Conservation (phyloP, 2,113 vertebrate species). For the Carollia perspicillata region DNA sequence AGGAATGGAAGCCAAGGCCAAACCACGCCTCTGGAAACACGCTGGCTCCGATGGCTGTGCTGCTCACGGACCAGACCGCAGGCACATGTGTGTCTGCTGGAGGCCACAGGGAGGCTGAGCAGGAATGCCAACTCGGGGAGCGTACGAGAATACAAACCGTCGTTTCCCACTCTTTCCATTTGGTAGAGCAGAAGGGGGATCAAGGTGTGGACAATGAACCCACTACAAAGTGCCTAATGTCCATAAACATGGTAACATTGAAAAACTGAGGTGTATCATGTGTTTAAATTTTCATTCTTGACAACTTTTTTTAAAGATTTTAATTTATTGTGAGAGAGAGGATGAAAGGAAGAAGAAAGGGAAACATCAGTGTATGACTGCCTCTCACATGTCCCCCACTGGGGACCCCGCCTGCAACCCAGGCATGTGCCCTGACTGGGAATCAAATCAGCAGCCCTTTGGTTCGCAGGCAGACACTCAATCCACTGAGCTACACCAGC, state of each 20-base stretch:
- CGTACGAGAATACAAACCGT: neutral
- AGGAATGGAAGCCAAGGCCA: conserved; percentile 38
- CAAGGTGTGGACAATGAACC: neutral
- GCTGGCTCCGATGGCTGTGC: neutral
- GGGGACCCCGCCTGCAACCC: too few species aligned
- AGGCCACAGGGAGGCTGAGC: conserved; percentile 37
- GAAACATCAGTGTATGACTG: too few species aligned
- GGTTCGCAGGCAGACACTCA: too few species aligned
- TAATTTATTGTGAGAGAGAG: too few species aligned
- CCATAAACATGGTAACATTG: neutral
- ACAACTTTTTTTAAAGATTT: neutral
- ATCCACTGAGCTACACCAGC: too few species aligned
- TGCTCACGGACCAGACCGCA: neutral
- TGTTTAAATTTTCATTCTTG: neutral
- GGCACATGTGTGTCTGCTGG: neutral
- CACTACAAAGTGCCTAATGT: neutral
- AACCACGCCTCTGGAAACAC: neutral
- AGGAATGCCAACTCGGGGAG: neutral
- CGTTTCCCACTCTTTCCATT: neutral
- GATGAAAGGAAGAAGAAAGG: too few species aligned
- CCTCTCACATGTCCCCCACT: too few species aligned
- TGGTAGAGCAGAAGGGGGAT: neutral
- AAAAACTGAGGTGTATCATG: neutral
- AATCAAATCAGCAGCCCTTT: too few species aligned
- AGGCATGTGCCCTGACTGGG: too few species aligned